These are phyloP conservation scores for Lacerta viridis DNA, from an alignment of 2,797 vertebrate species.

Conservation along the genomic window DNA sequence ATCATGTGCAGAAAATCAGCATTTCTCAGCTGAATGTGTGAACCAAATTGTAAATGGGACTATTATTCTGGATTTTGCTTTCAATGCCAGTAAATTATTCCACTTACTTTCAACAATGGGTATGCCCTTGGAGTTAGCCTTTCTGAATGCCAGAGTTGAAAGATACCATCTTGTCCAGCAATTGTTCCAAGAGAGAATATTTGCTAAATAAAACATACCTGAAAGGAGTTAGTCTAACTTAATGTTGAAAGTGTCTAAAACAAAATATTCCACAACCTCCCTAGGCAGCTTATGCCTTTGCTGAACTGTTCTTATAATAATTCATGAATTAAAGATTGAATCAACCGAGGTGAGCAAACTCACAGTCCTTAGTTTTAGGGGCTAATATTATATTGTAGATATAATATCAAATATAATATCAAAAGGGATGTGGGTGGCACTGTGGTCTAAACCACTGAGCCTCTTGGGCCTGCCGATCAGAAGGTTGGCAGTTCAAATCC, in stretches of 20 bases:
- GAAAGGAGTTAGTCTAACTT: background rate
- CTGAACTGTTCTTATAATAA: background rate
- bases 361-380: background rate
- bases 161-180: background rate
- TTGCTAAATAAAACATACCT: background rate
- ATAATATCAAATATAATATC: no score
- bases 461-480: no score
- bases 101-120: background rate
- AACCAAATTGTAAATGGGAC: background rate
- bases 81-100: background rate
- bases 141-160: background rate
- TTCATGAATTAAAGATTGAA: background rate
- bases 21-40: rapidly evolving
- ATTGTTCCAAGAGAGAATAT: background rate
- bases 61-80: background rate
- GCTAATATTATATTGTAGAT: no score
- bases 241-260: background rate
- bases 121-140: background rate
- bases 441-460: no score
- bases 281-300: background rate
- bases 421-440: no score
- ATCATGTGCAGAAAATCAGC: background rate
- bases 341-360: background rate
- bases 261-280: background rate
- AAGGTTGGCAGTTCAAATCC: no score